Evolutionary conservation across 2,888 invertebrate species (phyloP).

Genomic region (Rotaria socialis): DNA sequence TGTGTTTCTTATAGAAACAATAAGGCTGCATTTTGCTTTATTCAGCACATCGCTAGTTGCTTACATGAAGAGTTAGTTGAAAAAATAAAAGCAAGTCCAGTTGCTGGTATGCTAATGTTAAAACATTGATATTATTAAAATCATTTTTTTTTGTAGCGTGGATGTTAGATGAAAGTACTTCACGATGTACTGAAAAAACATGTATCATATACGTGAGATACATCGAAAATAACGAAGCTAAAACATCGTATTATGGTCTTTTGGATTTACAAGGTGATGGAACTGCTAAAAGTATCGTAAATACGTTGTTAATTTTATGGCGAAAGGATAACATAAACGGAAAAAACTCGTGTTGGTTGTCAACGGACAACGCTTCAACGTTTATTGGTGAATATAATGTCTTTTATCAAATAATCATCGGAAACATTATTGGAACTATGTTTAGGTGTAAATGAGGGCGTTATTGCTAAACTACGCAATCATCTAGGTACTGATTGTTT

Average conservation of each 20-base stretch:
- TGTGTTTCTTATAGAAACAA: not conserved
- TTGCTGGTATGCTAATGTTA: not conserved
- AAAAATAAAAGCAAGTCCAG: not conserved
- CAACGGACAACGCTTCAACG: not conserved
- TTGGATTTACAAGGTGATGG: not conserved
- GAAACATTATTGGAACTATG: too few species aligned
- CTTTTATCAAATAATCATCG: not conserved
- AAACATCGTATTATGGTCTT: not conserved
- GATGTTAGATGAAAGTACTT: conserved; percentile 10
- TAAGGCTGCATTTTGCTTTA: not conserved
- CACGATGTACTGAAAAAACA: not conserved
- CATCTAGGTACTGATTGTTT: not conserved
- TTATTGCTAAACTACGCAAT: not conserved
- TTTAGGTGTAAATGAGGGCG: not conserved
- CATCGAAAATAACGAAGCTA: not conserved
- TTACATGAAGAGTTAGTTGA: not conserved
- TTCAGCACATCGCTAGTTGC: not conserved
- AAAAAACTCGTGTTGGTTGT: not conserved
- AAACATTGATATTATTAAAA: not conserved
- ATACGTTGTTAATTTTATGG: not conserved
- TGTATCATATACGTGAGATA: not conserved
- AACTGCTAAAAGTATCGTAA: not conserved
- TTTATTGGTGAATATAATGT: not conserved
- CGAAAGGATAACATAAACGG: not conserved
- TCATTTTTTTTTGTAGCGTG: not conserved